Evolutionary conservation across 2,797 vertebrate genomes (phyloP), one percentile per base, ranked within the genome.

Genomic region (Platalea minor): DNA sequence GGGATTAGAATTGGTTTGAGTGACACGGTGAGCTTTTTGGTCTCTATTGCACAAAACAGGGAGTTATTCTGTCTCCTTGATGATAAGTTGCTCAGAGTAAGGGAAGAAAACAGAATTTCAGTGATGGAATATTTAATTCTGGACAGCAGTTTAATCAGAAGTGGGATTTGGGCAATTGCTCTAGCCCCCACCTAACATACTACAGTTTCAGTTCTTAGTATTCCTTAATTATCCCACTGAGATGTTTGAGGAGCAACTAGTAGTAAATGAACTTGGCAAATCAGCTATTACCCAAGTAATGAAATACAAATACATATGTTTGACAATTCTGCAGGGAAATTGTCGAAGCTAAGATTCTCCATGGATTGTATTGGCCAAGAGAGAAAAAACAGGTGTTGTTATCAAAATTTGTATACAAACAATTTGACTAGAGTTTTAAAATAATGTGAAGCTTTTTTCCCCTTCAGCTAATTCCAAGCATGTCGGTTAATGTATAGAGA

Each of bases 261-360:
- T 98, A 97, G 98, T 97, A 98, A 98, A 98, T 98, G 98, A 98
- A 98, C 96, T 98, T 98, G 97, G 98, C 97, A 98, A 98, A 98
- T 98, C 97, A 97, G 97, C 97, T 97, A 97, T 98, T 98, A 98
- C 97, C 84, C 97, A 97, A 98, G 97, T 98, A 98, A 98, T 98
- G 98, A 98, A 98, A 98, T 98, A 98, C 98, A 98, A 98, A 98
- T 98, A 98, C 98, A 98, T 98, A 98, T 98, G 98, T 98, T 98
- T 98, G 97, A 98, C 97, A 98, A 96, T 98, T 97, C 98, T 98
- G 94, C 95, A 89, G 98, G 97, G 98, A 98, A 98, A 97, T 97
- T 96, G 94, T 96, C 69, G 86, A 97, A 98, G 96, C 96, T 96
- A 73, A 95, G 96, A 97, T 97, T 98, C 98, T 98, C 97, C 68